Base-by-base conservation (phyloP, 2,113 vertebrate species). In the Brachypodius melanocephalos region DNA sequence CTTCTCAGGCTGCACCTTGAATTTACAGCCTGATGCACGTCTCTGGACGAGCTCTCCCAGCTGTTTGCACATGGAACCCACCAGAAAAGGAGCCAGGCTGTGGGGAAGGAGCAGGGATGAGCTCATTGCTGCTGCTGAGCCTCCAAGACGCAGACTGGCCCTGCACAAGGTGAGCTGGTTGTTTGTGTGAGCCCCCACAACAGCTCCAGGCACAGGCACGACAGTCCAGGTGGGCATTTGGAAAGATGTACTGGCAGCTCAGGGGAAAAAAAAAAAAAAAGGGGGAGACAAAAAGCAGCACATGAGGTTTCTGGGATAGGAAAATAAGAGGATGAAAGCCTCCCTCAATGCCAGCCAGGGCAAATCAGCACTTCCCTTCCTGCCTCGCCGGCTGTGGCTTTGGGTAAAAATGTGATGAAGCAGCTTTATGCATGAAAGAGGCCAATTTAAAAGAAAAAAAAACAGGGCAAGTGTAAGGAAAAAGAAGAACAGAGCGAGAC, bases 401-500 rank as follows among this genome's bases (percentile, higher is more conserved):
- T 40, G 92, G 94, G 74, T 58, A 43, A 82, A 82, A 97, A 86
- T 59, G 51, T 67, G 90, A 96, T 90, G 95, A 94, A 78, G 83
- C 80, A 90, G 96, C 93, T 93, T 91, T 88, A 54, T 86, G 94
- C 91, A 67, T 68, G 81, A 93, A 86, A 88, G 49, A 90, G 95
- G 93, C 95, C 95, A 96, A 93, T 88, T 93, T 68, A 31, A 83
- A 87, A 46, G 14, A 21, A 25, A 36, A 25, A 34, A 38, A 28
- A 55, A 61, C 86, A 95, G 96, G 88, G 96, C 87, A 90, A 97
- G 94, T 84, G 82, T 96, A 96, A 95, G 59, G 79, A 92, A 95
- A 51, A 82, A 95, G 76, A 90, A 90, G 90, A 94, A 95, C 94
- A 87, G 77, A 43, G 67, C 38, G 63, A 96, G 97, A 97, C 85